These are phyloP conservation scores for Sinelater perroti DNA, from an alignment of 2,888 invertebrate genomes.

Conservation along the genomic window DNA sequence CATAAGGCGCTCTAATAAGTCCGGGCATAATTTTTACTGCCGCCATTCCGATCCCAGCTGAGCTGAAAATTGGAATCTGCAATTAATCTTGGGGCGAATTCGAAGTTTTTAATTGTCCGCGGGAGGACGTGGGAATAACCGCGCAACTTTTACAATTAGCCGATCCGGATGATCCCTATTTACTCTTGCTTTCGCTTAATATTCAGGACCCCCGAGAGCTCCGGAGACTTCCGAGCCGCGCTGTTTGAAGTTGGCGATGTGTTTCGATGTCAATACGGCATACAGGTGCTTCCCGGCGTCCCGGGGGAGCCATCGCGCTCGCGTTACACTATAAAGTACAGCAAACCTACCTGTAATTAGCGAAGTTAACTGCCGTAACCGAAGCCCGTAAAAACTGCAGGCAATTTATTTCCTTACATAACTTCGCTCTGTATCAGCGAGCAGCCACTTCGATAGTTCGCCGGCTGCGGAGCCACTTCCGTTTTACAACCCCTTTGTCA, in stretches of 20 bases:
- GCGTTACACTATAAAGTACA: constrained; percentile 43
- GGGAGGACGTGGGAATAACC: constrained; percentile 4
- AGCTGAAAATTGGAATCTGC: not conserved
- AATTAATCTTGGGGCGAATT: constrained; percentile 20
- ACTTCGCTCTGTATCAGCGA: constrained; percentile 25
- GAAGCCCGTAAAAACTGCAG: constrained; percentile 40
- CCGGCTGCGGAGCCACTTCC: no score
- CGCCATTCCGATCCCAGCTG: constrained; percentile 13
- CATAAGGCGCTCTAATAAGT: constrained; percentile 24
- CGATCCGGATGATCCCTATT: not conserved
- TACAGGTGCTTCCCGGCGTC: constrained; percentile 30
- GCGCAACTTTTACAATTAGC: constrained; percentile 5
- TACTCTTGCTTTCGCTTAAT: not conserved
- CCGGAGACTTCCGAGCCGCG: not conserved
- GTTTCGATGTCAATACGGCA: constrained; percentile 36
- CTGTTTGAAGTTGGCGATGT: constrained; percentile 26
- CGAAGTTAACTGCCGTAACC: constrained; percentile 44
- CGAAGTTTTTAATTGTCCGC: constrained; percentile 3
- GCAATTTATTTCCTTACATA: constrained; percentile 34
- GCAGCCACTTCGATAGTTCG: constrained; percentile 13
- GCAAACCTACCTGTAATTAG: constrained; percentile 45
- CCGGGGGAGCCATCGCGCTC: constrained; percentile 39
- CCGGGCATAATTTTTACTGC: constrained; percentile 20
- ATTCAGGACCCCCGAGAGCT: not conserved
- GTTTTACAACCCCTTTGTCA: no score